phyloP scores from a whole-genome alignment of 2,797 vertebrate species.

The Urocyon cinereoargenteus region DNA sequence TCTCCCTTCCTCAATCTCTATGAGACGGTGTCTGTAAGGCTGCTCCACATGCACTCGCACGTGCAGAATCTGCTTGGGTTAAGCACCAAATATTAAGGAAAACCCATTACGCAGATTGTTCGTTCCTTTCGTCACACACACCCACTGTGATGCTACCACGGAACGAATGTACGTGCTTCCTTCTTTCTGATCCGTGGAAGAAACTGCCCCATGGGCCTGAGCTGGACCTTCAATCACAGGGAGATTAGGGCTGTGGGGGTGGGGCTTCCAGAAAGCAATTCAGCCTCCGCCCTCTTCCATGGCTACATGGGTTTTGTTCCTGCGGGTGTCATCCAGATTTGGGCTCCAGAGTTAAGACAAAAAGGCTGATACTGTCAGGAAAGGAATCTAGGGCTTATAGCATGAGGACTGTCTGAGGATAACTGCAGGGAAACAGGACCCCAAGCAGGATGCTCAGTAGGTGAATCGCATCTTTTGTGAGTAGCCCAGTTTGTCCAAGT shows the following conservation, averaged over 20 bases:
- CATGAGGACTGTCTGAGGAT: neutral
- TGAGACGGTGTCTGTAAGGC: neutral
- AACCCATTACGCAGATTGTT: neutral
- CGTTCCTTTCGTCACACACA: neutral
- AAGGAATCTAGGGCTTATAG: neutral
- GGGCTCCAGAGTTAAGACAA: neutral
- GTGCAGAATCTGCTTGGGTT: neutral
- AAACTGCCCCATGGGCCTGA: neutral
- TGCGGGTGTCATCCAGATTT: neutral
- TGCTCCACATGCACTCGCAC: neutral
- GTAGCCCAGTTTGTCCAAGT: constrained; percentile 95
- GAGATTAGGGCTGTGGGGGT: neutral
- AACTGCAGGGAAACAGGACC: neutral
- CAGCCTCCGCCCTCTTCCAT: neutral
- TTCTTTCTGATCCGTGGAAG: neutral
- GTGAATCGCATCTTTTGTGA: constrained; percentile 90
- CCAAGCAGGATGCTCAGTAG: constrained; percentile 84
- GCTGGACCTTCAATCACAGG: neutral
- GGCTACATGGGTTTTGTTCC: neutral
- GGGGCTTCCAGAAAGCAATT: neutral
- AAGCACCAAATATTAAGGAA: neutral
- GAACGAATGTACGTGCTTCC: neutral
- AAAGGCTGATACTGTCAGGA: neutral
- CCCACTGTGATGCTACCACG: neutral
- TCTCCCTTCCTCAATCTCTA: neutral